These are phyloP conservation scores for Oedothorax gibbosus DNA, from an alignment of 1,140 invertebrate species.

Conservation along the genomic window DNA sequence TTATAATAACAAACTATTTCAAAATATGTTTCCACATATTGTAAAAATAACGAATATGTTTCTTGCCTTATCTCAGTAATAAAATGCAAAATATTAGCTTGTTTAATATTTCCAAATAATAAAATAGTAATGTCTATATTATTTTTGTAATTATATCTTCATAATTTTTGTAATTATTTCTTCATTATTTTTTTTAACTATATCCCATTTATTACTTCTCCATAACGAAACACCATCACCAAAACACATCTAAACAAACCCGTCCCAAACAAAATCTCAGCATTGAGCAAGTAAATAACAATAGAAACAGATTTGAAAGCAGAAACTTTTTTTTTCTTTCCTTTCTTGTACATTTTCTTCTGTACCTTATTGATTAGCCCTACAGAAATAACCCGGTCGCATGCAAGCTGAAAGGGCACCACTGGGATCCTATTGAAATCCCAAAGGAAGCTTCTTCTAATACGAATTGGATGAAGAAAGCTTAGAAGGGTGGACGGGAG, in stretches of 20 bases:
- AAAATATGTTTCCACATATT: no score
- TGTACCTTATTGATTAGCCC: slow-evolving; percentile 36
- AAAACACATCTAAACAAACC: neutral
- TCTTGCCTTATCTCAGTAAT: no score
- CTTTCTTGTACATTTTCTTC: slow-evolving; percentile 34
- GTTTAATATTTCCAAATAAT: no score
- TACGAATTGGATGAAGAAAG: slow-evolving; percentile 47
- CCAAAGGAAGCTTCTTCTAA: slow-evolving; percentile 45
- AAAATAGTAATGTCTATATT: no score
- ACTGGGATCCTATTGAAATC: slow-evolving; percentile 35
- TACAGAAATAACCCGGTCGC: slow-evolving; percentile 47
- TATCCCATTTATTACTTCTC: neutral
- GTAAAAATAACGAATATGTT: no score
- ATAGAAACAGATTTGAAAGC: slow-evolving; percentile 19
- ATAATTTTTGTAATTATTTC: no score
- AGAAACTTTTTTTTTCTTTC: slow-evolving; percentile 20
- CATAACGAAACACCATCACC: neutral
- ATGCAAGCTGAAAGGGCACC: slow-evolving; percentile 43
- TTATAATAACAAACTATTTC: no score
- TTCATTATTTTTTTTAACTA: no score
- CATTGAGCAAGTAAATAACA: slow-evolving; percentile 49
- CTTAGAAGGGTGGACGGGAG: neutral
- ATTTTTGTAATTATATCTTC: no score
- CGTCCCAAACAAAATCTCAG: neutral
- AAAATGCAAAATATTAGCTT: no score